Base-by-base conservation (phyloP, 2,797 vertebrate species). In the Chromobotia macracanthus region DNA sequence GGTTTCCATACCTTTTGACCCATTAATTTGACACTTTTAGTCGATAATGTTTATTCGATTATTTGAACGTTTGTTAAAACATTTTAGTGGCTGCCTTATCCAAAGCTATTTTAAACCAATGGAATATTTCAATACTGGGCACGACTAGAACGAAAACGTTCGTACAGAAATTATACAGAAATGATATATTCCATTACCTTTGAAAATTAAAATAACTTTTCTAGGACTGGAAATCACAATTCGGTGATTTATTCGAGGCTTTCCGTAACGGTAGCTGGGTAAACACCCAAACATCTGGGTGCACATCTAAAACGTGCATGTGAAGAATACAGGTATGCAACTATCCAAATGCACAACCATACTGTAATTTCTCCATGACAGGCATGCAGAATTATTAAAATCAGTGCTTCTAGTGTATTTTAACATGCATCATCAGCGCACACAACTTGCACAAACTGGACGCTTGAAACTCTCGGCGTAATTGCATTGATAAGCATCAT, bases 361-460 rank as follows among this genome's bases (percentile, higher is more conserved):
- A 25, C 23, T 21, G 10, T 18, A 13, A 75, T 56, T 56, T 69
- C 18, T 38, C n/a, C 23, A 11, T 60, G 10, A 2, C 12, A 4
- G 13, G n/a, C 12, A 77, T 58, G 18, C 53, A 8, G 21, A 44
- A 8, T 21, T 2, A 25, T 60, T 38, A 61, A 61, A 68, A 69
- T 5, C 31, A 38, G 15, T 48, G 41, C 31, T 53, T 53, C 5
- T 28, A 2, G 46, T 12, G 25, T 55, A 28, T 63, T 25, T 38
- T 18, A 21, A 25, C 8, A 25, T 18, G 25, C 41, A 55, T 79
- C 56, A 8, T 50, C 46, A 53, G 19, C n/a, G 56, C 13, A 9
- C 31, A 25, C 23, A 72, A 28, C 48, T 79, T 51, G 55, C 67
- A 53, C 56, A 35, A 46, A 58, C 63, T 31, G 77, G 77, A 79